phyloP scores from a whole-genome alignment of 2,888 invertebrate species.

The Lissonota sp. region DNA sequence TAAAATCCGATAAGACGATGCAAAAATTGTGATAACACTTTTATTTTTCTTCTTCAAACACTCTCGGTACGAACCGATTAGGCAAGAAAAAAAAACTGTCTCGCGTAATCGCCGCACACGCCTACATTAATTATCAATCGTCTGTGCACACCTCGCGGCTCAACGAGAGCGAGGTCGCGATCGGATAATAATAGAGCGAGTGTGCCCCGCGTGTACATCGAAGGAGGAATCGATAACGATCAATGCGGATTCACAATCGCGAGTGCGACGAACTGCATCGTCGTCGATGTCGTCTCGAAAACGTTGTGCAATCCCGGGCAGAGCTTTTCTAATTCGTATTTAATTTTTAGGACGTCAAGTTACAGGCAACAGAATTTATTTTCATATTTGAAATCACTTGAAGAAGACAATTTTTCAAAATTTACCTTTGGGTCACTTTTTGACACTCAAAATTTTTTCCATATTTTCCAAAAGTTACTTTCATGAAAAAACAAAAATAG shows the following conservation, averaged over 20 bases:
- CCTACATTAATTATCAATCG: conserved; percentile 60
- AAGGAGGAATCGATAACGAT: conserved; percentile 52
- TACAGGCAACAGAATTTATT: too few species aligned
- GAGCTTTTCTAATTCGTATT: too few species aligned
- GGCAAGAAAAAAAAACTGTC: not conserved
- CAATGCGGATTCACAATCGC: conserved; percentile 43
- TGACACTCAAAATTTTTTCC: too few species aligned
- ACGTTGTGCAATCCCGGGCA: conserved; percentile 1
- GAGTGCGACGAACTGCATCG: conserved; percentile 47
- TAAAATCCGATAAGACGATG: not conserved
- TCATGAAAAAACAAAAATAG: too few species aligned
- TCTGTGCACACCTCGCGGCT: conserved; percentile 42
- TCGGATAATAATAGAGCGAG: conserved; percentile 46
- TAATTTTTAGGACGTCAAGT: too few species aligned
- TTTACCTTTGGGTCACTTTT: too few species aligned
- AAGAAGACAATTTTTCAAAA: too few species aligned
- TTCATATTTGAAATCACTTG: too few species aligned
- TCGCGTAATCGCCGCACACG: conserved; percentile 35
- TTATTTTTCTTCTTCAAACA: not conserved
- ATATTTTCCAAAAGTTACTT: too few species aligned
- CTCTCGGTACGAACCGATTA: not conserved
- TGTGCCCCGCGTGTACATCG: not conserved
- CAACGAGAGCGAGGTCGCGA: conserved; percentile 65
- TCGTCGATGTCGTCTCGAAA: not conserved
- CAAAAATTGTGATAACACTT: not conserved